Evolutionary conservation across 2,888 invertebrate genomes (phyloP).

Genomic region (Tubiluchus corallicola): DNA sequence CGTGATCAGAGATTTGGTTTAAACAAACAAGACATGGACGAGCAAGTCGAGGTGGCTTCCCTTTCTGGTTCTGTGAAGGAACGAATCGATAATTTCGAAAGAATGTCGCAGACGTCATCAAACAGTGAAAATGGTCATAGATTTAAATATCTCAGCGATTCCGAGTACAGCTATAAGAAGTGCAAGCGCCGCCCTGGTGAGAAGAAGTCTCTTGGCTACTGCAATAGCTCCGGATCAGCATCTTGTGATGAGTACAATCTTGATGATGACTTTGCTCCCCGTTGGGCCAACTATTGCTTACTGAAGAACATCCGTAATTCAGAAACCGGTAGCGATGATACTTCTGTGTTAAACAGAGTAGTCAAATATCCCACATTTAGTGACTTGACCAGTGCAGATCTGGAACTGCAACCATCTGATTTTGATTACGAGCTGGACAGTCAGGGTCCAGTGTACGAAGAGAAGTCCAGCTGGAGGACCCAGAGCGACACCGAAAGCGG

Average conservation of each 20-base stretch:
- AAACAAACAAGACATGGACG: no score
- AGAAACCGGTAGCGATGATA: neutral
- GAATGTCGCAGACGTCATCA: neutral
- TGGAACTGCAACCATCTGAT: no score
- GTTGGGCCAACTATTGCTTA: conserved; percentile 1
- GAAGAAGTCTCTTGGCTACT: no score
- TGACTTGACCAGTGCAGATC: neutral
- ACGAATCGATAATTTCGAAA: neutral
- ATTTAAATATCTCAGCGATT: neutral
- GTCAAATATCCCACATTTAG: conserved; percentile 1
- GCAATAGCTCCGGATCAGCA: no score
- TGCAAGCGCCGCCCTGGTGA: neutral
- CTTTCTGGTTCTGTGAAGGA: no score
- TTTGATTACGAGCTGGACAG: neutral
- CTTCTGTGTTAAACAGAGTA: neutral
- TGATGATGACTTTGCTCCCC: neutral
- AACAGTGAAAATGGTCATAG: neutral
- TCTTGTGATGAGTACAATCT: neutral
- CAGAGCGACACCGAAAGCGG: neutral
- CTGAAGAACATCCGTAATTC: neutral
- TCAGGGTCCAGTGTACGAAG: no score
- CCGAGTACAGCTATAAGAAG: neutral
- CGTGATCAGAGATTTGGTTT: no score
- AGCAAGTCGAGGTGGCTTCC: no score
- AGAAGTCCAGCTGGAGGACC: no score